Conservation (phyloP, 2,797 vertebrate species). For the Cirrhinus molitorella region DNA sequence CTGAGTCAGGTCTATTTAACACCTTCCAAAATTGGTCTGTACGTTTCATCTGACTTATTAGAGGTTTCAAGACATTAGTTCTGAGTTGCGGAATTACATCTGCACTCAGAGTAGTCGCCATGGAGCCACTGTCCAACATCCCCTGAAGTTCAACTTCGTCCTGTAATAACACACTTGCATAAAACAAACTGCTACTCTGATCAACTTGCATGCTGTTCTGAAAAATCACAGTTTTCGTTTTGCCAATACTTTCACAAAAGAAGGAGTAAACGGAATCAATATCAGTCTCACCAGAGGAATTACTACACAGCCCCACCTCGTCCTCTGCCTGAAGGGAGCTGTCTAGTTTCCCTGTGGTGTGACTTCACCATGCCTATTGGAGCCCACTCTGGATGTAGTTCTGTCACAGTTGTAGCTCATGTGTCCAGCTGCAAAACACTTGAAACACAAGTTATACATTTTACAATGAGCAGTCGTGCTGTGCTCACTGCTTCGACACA, state of each 20-base stretch:
- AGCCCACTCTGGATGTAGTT: background rate
- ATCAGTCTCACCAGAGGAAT: constrained; percentile 7
- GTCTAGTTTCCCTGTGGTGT: constrained; percentile 15
- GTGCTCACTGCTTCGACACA: background rate
- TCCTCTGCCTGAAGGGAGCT: constrained; percentile 9
- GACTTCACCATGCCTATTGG: background rate
- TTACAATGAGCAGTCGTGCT: background rate
- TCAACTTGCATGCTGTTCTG: background rate
- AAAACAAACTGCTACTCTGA: constrained; percentile 7
- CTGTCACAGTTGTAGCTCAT: background rate
- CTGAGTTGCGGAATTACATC: background rate
- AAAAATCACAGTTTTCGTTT: too few relatives aligned
- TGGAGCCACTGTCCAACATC: constrained; percentile 14
- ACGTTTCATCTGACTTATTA: background rate
- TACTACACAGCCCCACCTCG: background rate
- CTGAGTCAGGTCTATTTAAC: background rate
- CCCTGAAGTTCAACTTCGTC: constrained; percentile 9
- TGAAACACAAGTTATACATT: constrained; percentile 8
- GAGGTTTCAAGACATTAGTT: background rate
- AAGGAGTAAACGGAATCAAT: too few relatives aligned
- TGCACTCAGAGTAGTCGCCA: background rate
- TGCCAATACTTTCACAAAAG: too few relatives aligned
- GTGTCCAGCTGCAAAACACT: background rate
- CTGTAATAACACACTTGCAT: background rate
- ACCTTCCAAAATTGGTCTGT: background rate